These are phyloP conservation scores for Muntiacus reevesi DNA, from an alignment of 2,113 vertebrate genomes.

Conservation along the genomic window DNA sequence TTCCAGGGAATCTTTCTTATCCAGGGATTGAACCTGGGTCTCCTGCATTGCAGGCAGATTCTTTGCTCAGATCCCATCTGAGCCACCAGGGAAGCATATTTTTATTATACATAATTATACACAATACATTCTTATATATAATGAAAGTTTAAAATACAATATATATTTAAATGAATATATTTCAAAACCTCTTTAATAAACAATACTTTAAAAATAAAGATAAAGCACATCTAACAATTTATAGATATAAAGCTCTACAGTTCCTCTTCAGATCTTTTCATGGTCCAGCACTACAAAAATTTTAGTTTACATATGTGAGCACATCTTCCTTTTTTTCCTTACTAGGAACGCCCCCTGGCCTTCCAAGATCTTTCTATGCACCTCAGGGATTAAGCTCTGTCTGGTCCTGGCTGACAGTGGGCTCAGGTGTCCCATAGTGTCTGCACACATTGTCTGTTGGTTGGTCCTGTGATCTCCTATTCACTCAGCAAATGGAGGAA, in stretches of 20 bases:
- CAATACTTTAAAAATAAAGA: constrained; percentile 33
- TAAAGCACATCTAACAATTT: constrained; percentile 19
- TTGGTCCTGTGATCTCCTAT: background rate
- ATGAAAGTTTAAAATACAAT: background rate
- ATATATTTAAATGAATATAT: constrained; percentile 21
- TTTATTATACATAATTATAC: background rate
- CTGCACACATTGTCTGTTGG: background rate
- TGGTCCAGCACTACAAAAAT: background rate
- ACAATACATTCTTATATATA: background rate
- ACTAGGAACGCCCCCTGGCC: background rate
- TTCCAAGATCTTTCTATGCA: background rate
- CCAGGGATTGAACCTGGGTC: background rate
- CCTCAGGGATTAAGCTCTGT: background rate
- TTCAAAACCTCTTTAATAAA: constrained; percentile 27
- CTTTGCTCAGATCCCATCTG: background rate
- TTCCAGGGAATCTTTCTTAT: background rate
- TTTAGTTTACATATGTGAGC: background rate
- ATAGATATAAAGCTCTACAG: background rate
- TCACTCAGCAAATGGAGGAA: background rate
- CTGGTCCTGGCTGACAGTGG: background rate
- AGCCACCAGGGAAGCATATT: background rate
- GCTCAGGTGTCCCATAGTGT: background rate
- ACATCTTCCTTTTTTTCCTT: background rate
- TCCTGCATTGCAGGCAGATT: background rate
- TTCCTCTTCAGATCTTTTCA: background rate